phyloP scores from a whole-genome alignment of 2,888 invertebrate genomes.

The Athetis lepigone region DNA sequence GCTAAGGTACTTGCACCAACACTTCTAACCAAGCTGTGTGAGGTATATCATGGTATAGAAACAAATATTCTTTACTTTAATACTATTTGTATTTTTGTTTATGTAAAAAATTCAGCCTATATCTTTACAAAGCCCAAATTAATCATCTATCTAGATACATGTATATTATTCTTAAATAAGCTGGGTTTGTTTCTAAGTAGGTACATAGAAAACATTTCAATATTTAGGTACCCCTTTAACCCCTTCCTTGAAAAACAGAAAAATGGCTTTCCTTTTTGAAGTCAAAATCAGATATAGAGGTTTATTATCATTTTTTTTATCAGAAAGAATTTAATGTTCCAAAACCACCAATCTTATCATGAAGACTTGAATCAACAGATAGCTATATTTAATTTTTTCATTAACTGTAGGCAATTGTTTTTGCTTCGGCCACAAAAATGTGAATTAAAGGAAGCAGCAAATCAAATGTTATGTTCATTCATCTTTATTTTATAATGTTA shows the following conservation, averaged over 20 bases:
- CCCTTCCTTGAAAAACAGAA: not conserved
- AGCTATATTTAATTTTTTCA: constrained; percentile 4
- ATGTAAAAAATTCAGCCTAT: not conserved
- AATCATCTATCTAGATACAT: no score
- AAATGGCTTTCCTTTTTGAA: not conserved
- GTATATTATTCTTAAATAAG: no score
- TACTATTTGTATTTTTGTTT: constrained; percentile 7
- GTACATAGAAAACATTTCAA: no score
- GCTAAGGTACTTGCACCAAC: constrained; percentile 1
- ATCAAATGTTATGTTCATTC: no score
- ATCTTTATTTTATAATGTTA: no score
- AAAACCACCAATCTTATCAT: constrained; percentile 42
- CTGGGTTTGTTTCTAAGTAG: no score
- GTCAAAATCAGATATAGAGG: constrained; percentile 14
- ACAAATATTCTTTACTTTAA: not conserved
- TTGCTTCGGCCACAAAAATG: no score
- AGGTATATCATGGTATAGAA: not conserved
- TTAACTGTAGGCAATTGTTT: not conserved
- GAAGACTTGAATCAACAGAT: constrained; percentile 19
- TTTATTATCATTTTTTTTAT: constrained; percentile 40
- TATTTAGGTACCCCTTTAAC: no score
- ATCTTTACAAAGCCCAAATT: not conserved
- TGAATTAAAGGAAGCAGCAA: no score
- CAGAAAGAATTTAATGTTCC: constrained; percentile 26
- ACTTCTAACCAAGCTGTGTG: not conserved